Evolutionary conservation across 1,140 invertebrate genomes (phyloP), one percentile per base, ranked within the genome.

Genomic region (Nephotettix cincticeps): DNA sequence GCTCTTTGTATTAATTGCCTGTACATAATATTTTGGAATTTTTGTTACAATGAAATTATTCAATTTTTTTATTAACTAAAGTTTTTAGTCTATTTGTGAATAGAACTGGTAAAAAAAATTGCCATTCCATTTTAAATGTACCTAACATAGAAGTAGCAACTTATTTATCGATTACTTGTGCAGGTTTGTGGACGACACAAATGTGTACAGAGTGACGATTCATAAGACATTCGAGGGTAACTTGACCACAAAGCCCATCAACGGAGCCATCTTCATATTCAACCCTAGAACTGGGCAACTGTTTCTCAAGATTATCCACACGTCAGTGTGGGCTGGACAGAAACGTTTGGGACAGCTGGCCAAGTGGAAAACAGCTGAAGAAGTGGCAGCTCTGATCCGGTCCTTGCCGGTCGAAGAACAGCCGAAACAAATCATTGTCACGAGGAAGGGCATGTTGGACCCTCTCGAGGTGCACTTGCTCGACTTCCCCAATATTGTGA

Each of bases 221-320:
- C 98, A 99, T 84, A 99, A 99, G 84, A 99, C 98, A 0, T 99
- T 99, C 83, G 98, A 99, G 82, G 98, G 98, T 40, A 99, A 99
- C 81, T 87, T 99, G 76, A 99, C 98, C 0, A 99, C 98, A 0
- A 99, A 99, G 79, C 98, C 98, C 0, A 99, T 99, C 75, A 99
- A 99, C 79, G 98, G 98, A 1, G 98, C 98, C 21, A 99, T 99
- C 79, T 99, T 99, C 81, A 99, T 99, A 73, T 99, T 99, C 83
- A 99, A 99, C 84, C 98, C 98, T 1, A 84, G 98, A 71, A 99
- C 98, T 1, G 98, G 98, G n/a, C 98, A 99, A 81, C 85, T 99
- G 1, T 99, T 99, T 84, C 86, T 99, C 51, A 99, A 99, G 83
- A 99, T 99, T 75, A 99, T 99, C 84, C 98, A 99, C 81, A 99